These are phyloP conservation scores for Prionailurus bengalensis DNA, from an alignment of 2,113 vertebrate species.

Conservation along the genomic window DNA sequence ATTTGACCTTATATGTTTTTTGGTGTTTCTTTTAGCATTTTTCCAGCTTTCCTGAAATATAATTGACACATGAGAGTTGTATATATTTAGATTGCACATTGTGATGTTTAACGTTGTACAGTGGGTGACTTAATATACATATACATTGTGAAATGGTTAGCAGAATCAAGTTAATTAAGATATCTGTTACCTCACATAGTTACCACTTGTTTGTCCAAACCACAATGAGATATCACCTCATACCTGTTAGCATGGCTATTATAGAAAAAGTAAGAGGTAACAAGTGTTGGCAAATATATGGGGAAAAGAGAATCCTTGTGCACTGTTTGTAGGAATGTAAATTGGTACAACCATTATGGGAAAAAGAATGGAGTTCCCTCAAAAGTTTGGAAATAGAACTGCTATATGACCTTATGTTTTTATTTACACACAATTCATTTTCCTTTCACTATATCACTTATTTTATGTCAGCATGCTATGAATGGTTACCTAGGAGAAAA, in stretches of 20 bases:
- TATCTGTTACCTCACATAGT: not conserved
- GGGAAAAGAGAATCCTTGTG: not conserved
- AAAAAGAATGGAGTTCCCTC: not conserved
- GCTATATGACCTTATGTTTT: not conserved
- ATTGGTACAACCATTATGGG: not conserved
- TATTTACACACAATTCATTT: not conserved
- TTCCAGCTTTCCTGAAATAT: not conserved
- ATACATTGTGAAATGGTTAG: not conserved
- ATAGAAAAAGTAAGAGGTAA: not conserved
- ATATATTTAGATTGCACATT: not conserved
- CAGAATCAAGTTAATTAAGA: not conserved
- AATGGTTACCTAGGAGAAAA: not conserved
- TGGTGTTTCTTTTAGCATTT: not conserved
- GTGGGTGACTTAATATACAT: not conserved
- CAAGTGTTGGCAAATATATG: not conserved
- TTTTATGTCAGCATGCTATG: not conserved
- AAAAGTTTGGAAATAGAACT: not conserved
- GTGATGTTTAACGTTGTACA: not conserved
- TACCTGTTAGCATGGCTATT: not conserved
- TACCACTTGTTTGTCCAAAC: not conserved
- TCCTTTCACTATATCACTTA: not conserved
- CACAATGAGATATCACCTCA: not conserved
- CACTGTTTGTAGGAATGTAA: not conserved
- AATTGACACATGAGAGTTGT: not conserved
- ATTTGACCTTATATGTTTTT: not conserved